phyloP scores from a whole-genome alignment of 2,888 invertebrate genomes.

The Heteromyza rotundicornis region DNA sequence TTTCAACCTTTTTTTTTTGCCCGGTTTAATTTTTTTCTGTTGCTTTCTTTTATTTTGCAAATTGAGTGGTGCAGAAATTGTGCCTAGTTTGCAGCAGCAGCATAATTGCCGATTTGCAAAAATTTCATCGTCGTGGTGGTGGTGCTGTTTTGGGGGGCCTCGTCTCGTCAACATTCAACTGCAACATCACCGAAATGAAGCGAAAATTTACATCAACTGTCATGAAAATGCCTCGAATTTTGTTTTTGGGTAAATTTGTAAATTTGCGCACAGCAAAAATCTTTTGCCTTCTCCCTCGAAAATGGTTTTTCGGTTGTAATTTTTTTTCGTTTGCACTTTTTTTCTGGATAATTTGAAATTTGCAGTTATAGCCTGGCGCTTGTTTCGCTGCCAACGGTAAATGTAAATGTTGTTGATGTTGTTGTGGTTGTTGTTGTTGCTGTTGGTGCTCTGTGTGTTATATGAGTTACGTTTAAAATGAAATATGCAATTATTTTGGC shows the following conservation, averaged over 20 bases:
- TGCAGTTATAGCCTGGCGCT: slow-evolving; percentile 47
- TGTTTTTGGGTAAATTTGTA: slow-evolving; percentile 27
- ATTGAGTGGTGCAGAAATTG: not conserved
- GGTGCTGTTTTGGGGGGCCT: slow-evolving; percentile 32
- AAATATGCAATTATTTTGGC: slow-evolving; percentile 54
- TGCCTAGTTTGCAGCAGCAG: slow-evolving; percentile 28
- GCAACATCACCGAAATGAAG: no score
- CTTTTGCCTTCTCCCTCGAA: slow-evolving; percentile 7
- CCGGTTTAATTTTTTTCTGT: slow-evolving; percentile 44
- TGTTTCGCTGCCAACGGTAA: slow-evolving; percentile 34
- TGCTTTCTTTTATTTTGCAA: not conserved
- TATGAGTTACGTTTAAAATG: slow-evolving; percentile 16
- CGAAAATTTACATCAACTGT: slow-evolving; percentile 51
- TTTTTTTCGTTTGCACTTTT: slow-evolving; percentile 20
- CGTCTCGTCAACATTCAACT: slow-evolving; percentile 53
- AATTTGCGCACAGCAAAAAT: no score
- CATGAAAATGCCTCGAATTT: slow-evolving; percentile 48
- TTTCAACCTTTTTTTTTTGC: no score
- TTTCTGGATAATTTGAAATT: slow-evolving; percentile 46
- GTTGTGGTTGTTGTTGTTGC: no score
- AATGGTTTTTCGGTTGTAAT: slow-evolving; percentile 9
- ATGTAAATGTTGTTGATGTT: slow-evolving; percentile 27
- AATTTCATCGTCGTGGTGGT: slow-evolving; percentile 6
- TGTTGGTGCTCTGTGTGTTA: not conserved
- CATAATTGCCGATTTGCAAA: slow-evolving; percentile 49